phyloP scores from a whole-genome alignment of 2,797 vertebrate genomes.

The Florisuga fusca region DNA sequence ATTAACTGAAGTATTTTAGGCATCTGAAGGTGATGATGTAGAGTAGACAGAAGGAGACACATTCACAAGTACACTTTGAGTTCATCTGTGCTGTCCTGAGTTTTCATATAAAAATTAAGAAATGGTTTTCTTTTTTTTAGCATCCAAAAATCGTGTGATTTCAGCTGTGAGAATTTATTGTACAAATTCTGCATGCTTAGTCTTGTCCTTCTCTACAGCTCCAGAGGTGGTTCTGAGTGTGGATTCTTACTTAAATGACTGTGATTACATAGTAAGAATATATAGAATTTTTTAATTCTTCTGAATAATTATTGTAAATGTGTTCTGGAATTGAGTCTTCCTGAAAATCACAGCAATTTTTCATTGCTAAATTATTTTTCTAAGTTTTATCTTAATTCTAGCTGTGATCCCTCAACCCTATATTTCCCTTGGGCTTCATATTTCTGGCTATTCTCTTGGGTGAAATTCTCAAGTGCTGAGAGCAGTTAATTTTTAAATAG shows the following conservation, averaged over 20 bases:
- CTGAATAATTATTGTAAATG: background rate
- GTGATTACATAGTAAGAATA: background rate
- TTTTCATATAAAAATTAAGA: background rate
- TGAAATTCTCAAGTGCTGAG: background rate
- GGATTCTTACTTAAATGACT: background rate
- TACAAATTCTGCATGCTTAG: background rate
- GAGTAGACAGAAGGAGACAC: background rate
- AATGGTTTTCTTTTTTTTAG: background rate
- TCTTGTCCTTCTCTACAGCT: background rate
- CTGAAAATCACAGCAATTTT: background rate
- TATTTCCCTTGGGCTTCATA: background rate
- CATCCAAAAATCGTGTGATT: background rate
- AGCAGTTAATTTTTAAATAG: background rate
- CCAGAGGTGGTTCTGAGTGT: background rate
- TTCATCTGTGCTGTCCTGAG: background rate
- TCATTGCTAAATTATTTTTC: background rate
- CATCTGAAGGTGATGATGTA: background rate
- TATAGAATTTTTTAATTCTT: background rate
- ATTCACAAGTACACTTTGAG: background rate
- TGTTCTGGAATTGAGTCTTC: background rate
- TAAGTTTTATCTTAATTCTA: background rate
- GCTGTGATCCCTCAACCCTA: background rate
- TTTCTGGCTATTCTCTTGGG: background rate
- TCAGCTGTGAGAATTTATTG: background rate
- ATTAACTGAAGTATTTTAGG: slow-evolving; percentile 16